Base-by-base conservation (phyloP, 2,113 vertebrate genomes). In the Phainopepla nitens region DNA sequence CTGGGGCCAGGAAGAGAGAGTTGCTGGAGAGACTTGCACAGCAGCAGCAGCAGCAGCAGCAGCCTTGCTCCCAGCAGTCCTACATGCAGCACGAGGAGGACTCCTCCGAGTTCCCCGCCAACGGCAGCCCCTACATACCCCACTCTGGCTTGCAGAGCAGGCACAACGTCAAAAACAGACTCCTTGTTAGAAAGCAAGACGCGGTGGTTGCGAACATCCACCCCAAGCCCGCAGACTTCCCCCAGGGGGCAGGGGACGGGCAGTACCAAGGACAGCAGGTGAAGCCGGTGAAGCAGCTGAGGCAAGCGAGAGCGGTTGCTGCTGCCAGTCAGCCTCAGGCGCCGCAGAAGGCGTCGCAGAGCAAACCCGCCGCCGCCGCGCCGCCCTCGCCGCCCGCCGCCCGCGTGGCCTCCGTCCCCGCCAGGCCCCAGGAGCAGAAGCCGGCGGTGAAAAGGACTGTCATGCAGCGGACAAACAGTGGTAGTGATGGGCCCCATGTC, bases 1-100 rank as follows among this genome's bases (percentile, higher is more conserved):
- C 99, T 2, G 99, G 99, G 8, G 98, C 99, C 53, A 95, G 99
- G 35, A 99, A 99, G 97, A 99, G 98, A 80, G 99, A 99, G 95
- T 80, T 99, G 51, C 96, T 99, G 10, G 98, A 99, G 76, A 97
- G 99, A 78, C 98, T 99, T 6, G 98, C 98, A 0, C 98, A 97
- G 71, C 97, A 98, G 76, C 97, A 98, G 64, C 97, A 98, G 76
- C 97, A 98, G 64, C 97, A 97, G 82, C 78, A 96, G 35, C 97
- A 97, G 50, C 95, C 96, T 45, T 81, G 78, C 24, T 53, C 89
- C 27, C 94, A 97, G 2, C 95, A 95, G 18, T 45, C 95, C 80
- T 89, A 93, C 6, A 45, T 82, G 36, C 97, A 98, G 39, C 97
- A 95, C 28, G 97, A 93, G 15, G 97, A 98, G 16, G 95, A 61